Evolutionary conservation across 2,888 invertebrate genomes (phyloP).

Genomic region (Morpho achilles): DNA sequence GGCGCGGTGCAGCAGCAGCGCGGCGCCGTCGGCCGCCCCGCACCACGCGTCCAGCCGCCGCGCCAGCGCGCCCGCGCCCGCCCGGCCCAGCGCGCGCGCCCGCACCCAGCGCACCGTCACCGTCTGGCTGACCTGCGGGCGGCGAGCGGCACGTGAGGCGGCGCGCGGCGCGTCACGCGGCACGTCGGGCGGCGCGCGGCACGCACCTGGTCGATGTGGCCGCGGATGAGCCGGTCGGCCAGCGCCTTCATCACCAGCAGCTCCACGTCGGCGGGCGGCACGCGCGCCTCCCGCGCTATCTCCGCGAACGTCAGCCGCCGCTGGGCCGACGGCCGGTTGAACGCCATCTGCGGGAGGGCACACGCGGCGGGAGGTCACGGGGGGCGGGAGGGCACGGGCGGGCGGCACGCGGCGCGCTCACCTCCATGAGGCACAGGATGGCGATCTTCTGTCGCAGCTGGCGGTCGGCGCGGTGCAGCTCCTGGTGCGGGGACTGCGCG

Average conservation of each 20-base stretch:
- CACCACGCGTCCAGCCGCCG: conserved; percentile 56
- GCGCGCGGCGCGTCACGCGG: background rate
- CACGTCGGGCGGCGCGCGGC: background rate
- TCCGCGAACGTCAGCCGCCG: conserved; percentile 93
- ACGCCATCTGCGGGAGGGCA: conserved; percentile 87
- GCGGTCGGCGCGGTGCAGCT: conserved; percentile 89
- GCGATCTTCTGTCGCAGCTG: conserved; percentile 95
- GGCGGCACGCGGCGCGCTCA: conserved; percentile 37
- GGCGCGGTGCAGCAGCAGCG: conserved; percentile 40
- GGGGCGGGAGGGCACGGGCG: background rate
- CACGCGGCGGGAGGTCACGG: too few species aligned
- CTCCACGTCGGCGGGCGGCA: conserved; percentile 93
- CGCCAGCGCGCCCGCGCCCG: conserved; percentile 54
- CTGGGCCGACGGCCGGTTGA: conserved; percentile 93
- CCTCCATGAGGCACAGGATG: conserved; percentile 97
- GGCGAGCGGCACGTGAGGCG: background rate
- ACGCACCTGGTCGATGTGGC: conserved; percentile 94
- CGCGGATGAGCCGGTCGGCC: conserved; percentile 94
- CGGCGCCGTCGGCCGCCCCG: conserved; percentile 47
- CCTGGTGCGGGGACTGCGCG: conserved; percentile 87
- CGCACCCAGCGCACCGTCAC: conserved; percentile 63
- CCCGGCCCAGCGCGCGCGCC: conserved; percentile 53
- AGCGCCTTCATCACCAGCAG: conserved; percentile 98
- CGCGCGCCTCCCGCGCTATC: conserved; percentile 90
- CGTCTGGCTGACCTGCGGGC: conserved; percentile 47